Percentiles rank a stretch among this genome's conserved stretches.
Evolutionary conservation across 1,140 invertebrate species (phyloP).

Genomic region (Drosophila kikkawai): DNA sequence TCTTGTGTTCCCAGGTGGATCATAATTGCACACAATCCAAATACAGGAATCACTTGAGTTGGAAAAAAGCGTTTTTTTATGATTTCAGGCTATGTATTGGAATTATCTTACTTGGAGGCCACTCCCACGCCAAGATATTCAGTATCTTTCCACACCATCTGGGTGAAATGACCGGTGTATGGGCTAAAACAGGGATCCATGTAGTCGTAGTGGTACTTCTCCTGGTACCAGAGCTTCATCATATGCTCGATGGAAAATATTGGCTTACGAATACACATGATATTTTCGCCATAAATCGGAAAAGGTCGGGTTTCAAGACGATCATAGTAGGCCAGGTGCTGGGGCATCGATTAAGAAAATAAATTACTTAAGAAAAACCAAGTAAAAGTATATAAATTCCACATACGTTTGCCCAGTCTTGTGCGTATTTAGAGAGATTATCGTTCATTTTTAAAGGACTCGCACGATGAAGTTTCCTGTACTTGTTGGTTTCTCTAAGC

Average conservation of each 20-base stretch:
- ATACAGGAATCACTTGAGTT: constrained; percentile 17
- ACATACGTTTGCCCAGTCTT: constrained; percentile 66
- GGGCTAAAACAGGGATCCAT: constrained; percentile 56
- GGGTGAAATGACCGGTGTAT: constrained; percentile 88
- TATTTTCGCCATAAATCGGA: constrained; percentile 69
- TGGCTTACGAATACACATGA: constrained; percentile 85
- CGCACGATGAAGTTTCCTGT: constrained; percentile 39
- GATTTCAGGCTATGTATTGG: fast-evolving
- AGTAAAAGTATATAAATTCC: constrained; percentile 1
- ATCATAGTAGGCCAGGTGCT: constrained; percentile 56
- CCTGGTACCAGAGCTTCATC: constrained; percentile 88
- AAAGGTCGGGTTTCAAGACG: constrained; percentile 59
- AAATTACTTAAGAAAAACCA: not conserved
- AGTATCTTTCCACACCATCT: constrained; percentile 90
- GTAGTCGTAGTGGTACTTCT: constrained; percentile 87
- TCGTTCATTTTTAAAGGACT: constrained; percentile 27
- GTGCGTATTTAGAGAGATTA: constrained; percentile 35
- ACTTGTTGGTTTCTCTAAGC: constrained; percentile 39
- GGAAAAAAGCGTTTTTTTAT: not conserved
- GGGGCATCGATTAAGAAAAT: not conserved
- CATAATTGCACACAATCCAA: constrained; percentile 90
- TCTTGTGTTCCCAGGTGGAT: constrained; percentile 90
- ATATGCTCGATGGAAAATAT: constrained; percentile 22
- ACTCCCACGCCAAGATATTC: constrained; percentile 90
- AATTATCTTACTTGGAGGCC: constrained; percentile 44